A percentile compares a stretch with the other conserved stretches of the same genome.
phyloP scores from a whole-genome alignment of 1,140 invertebrate genomes.

The Pteromalus puparum region DNA sequence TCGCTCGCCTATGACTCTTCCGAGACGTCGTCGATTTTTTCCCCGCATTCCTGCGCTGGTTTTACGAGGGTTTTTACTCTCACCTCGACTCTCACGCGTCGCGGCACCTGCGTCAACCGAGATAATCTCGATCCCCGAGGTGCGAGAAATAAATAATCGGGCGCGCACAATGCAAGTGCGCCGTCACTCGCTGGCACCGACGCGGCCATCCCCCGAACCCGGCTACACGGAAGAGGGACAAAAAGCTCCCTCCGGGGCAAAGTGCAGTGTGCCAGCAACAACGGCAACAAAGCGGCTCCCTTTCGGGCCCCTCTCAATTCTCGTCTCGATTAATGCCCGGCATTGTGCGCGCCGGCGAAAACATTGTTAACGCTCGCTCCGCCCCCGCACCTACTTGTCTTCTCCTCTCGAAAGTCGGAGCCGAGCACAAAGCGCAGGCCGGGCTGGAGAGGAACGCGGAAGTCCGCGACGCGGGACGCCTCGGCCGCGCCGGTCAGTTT shows the following conservation, averaged over 20 bases:
- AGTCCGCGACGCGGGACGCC: constrained; percentile 57
- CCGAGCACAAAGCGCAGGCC: background rate
- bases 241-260: too few relatives aligned
- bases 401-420: background rate
- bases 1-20: constrained; percentile 20
- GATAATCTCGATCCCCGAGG: too few relatives aligned
- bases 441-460: constrained; percentile 57
- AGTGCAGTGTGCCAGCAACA: too few relatives aligned
- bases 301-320: constrained; percentile 3
- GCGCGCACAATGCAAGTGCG: background rate
- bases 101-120: too few relatives aligned
- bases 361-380: constrained; percentile 35
- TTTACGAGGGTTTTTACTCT: too few relatives aligned
- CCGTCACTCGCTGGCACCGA: background rate
- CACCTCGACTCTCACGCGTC: background rate
- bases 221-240: too few relatives aligned
- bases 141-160: constrained; percentile 25
- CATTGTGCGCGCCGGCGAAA: background rate
- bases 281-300: background rate
- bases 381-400: too few relatives aligned
- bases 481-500: constrained; percentile 44
- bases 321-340: background rate
- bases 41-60: background rate
- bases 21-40: background rate
- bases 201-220: too few relatives aligned